Percentiles rank a stretch among this genome's conserved stretches.
Evolutionary conservation across 1,140 invertebrate genomes (phyloP).

Genomic region (Aphis craccivora): DNA sequence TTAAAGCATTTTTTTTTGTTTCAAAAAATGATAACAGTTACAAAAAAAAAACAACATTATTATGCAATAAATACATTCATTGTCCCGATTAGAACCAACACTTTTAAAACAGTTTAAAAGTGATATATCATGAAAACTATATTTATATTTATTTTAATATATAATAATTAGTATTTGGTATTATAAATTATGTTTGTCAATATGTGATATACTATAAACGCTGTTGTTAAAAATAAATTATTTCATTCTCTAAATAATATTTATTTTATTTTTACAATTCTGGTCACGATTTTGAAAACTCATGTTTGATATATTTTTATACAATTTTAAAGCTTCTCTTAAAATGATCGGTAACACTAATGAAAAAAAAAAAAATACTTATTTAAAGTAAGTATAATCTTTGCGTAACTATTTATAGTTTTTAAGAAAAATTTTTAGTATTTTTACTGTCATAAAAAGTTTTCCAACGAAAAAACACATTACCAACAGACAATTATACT

Average conservation of each 20-base stretch:
- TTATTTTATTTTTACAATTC: no score
- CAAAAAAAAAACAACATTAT: background rate
- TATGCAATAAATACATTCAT: background rate
- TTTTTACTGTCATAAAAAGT: background rate
- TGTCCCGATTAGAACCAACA: background rate
- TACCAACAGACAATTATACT: background rate
- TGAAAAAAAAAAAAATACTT: background rate
- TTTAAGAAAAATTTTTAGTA: background rate
- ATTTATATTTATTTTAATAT: no score
- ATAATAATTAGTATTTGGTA: background rate
- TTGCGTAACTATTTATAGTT: background rate
- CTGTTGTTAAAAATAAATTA: no score
- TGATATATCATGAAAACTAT: background rate
- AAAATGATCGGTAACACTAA: background rate
- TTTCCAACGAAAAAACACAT: background rate
- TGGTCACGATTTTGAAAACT: no score
- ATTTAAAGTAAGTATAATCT: background rate
- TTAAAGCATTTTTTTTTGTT: no score
- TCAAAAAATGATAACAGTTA: no score
- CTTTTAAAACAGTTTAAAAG: background rate
- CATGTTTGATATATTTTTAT: no score
- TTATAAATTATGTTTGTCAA: background rate
- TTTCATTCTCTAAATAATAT: no score
- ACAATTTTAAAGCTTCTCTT: no score
- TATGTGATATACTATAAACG: no score